A percentile compares a stretch with the other conserved stretches of the same genome.
Evolutionary conservation across 2,113 vertebrate genomes (phyloP).

Genomic region (Turdus rufiventris): DNA sequence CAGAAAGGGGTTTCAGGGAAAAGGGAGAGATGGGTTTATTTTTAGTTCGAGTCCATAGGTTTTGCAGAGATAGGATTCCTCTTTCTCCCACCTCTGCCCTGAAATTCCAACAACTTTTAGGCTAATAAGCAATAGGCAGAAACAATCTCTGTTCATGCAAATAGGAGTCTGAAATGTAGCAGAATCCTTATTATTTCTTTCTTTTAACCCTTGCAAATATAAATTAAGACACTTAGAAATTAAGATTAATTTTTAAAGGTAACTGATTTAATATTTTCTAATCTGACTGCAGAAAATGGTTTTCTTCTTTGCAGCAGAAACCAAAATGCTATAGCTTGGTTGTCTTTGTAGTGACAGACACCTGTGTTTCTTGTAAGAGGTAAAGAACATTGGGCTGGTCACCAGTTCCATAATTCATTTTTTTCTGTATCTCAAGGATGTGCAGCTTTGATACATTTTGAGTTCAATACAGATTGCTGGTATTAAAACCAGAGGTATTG

Average conservation of each 20-base stretch:
- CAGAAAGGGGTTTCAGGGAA: neutral
- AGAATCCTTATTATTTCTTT: neutral
- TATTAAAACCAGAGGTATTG: neutral
- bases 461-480: neutral
- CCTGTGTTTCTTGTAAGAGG: neutral
- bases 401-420: neutral
- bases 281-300: neutral
- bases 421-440: neutral
- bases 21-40: conserved; percentile 14
- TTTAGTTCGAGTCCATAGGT: neutral
- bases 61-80: neutral
- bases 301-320: neutral
- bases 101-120: neutral
- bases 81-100: conserved; percentile 2
- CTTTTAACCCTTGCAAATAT: neutral
- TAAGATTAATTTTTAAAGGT: neutral
- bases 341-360: neutral
- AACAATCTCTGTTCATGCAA: neutral
- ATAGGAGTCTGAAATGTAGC: neutral
- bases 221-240: neutral
- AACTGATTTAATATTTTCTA: neutral
- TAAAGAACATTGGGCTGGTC: neutral
- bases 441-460: neutral
- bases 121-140: neutral
- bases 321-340: neutral